phyloP scores from a whole-genome alignment of 35 echinoderm and acorn worm species.

The Patiria miniata region DNA sequence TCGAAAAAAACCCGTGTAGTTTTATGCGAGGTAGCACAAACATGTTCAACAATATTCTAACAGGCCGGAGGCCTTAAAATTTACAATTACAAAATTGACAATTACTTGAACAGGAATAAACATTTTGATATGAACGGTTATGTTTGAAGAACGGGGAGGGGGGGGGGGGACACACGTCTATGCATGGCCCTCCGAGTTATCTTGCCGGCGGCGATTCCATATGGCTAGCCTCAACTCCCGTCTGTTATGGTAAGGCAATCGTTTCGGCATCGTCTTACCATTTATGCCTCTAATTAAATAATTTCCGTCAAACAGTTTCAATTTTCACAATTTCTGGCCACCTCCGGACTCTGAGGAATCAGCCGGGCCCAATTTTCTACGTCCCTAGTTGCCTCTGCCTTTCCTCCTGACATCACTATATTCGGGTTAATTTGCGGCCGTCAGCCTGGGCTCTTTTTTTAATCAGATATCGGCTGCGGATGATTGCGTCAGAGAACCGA shows the following conservation, averaged over 20 bases:
- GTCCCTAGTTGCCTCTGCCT: background rate
- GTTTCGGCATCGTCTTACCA: background rate
- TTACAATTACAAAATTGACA: too few relatives aligned
- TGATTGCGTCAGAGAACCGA: background rate
- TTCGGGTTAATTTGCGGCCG: conserved; percentile 18
- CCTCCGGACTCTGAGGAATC: background rate
- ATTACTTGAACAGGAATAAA: too few relatives aligned
- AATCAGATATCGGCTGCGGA: conserved; percentile 1
- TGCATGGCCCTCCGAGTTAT: background rate
- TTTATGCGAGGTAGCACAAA: too few relatives aligned
- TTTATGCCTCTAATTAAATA: conserved; percentile 14
- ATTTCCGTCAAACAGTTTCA: conserved; percentile 8
- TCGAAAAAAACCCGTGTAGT: too few relatives aligned
- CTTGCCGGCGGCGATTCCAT: background rate
- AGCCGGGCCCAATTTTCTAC: background rate
- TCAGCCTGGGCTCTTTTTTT: background rate
- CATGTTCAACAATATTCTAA: too few relatives aligned
- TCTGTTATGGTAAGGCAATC: background rate
- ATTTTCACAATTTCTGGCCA: background rate
- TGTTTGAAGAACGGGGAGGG: too few relatives aligned
- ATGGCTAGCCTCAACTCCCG: background rate
- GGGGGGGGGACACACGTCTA: too few relatives aligned
- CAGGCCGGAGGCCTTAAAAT: too few relatives aligned
- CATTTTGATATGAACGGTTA: too few relatives aligned
- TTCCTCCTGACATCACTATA: background rate